Conservation (phyloP, 2,888 invertebrate genomes). For the Acleris emargana region DNA sequence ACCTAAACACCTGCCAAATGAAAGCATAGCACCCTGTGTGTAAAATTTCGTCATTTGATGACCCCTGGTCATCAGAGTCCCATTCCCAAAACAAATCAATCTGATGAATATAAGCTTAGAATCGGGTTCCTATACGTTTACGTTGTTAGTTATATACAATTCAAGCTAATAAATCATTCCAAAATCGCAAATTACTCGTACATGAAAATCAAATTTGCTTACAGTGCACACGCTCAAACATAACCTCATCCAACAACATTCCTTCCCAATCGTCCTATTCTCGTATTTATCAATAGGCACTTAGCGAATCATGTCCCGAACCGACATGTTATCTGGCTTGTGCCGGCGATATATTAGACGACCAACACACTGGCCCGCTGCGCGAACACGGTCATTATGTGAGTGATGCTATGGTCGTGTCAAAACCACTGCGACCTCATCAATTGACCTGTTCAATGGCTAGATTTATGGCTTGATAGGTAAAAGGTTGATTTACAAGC, state of each 20-base stretch:
- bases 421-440: constrained; percentile 36
- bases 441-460: constrained; percentile 28
- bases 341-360: constrained; percentile 18
- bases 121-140: no score
- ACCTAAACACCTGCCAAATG: no score
- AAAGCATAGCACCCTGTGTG: no score
- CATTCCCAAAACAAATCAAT: no score
- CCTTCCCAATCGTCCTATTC: constrained; percentile 13
- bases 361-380: constrained; percentile 26
- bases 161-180: no score
- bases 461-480: constrained; percentile 25
- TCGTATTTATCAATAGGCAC: constrained; percentile 32
- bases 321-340: constrained; percentile 33
- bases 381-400: constrained; percentile 33
- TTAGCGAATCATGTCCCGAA: constrained; percentile 29
- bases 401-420: constrained; percentile 34
- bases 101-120: no score
- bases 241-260: background rate
- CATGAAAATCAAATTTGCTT: no score
- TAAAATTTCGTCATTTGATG: no score
- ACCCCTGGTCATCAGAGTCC: no score
- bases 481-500: constrained; percentile 19
- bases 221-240: no score
- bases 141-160: no score
- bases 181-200: no score